Percentiles rank a stretch among this genome's conserved stretches.
phyloP scores from a whole-genome alignment of 2,888 invertebrate genomes.

The Cataglyphis altisquamis region DNA sequence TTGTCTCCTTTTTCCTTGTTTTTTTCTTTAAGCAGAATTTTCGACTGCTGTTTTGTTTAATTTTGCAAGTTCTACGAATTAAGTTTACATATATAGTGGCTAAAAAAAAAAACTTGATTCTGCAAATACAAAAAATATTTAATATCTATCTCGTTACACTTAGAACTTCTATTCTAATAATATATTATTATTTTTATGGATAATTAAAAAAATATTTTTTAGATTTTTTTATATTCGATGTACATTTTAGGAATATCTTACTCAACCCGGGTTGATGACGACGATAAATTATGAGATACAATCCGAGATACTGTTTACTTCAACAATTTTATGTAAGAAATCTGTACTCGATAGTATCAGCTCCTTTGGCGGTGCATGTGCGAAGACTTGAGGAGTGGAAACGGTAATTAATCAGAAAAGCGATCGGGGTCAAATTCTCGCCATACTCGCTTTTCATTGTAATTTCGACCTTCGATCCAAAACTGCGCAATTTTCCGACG shows the following conservation, averaged over 20 bases:
- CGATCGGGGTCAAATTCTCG: slow-evolving; percentile 33
- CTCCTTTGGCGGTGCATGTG: neutral
- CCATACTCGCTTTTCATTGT: neutral
- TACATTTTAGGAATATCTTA: neutral
- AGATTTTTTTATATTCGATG: neutral
- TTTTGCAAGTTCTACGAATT: too few relatives aligned
- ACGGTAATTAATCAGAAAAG: slow-evolving; percentile 41
- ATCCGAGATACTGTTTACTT: neutral
- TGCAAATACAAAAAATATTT: neutral
- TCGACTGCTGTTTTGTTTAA: neutral
- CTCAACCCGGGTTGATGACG: neutral
- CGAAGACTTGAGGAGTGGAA: slow-evolving; percentile 6
- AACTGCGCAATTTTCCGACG: slow-evolving; percentile 18
- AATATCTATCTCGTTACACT: neutral
- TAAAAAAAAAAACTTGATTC: neutral
- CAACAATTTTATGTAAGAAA: slow-evolving; percentile 13
- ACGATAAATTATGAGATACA: neutral
- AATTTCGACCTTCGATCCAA: neutral
- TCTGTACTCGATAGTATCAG: neutral
- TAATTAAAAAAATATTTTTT: neutral
- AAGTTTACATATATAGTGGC: neutral
- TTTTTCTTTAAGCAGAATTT: neutral
- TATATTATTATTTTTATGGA: neutral
- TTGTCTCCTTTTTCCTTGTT: neutral
- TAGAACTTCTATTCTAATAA: neutral